Evolutionary conservation across 1,140 invertebrate species (phyloP).

Genomic region (Papilio xuthus): DNA sequence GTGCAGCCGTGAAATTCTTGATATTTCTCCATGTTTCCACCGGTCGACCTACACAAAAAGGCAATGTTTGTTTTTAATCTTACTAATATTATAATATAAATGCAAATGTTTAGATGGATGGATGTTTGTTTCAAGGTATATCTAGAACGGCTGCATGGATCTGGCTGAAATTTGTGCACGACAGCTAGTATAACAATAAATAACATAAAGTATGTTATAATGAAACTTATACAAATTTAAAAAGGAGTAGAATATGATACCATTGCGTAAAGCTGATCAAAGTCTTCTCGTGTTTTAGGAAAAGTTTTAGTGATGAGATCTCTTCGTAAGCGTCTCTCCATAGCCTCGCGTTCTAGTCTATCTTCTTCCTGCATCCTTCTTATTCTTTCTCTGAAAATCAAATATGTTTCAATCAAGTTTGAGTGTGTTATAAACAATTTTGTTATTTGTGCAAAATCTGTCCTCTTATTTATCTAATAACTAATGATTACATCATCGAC

Average conservation of each 20-base stretch:
- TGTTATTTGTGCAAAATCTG: background rate
- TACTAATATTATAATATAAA: too few relatives aligned
- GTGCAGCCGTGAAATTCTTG: slow-evolving; percentile 81
- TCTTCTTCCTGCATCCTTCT: slow-evolving; percentile 78
- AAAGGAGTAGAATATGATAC: slow-evolving; percentile 48
- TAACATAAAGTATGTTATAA: too few relatives aligned
- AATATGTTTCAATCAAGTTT: background rate
- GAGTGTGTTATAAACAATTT: background rate
- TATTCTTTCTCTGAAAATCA: slow-evolving; percentile 77
- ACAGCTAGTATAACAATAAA: too few relatives aligned
- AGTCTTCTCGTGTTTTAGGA: slow-evolving; percentile 84
- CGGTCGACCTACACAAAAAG: slow-evolving; percentile 79
- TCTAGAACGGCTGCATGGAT: too few relatives aligned
- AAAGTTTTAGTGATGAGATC: slow-evolving; percentile 83
- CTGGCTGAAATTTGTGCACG: too few relatives aligned
- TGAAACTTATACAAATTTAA: background rate
- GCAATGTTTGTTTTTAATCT: background rate
- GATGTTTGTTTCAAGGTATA: too few relatives aligned
- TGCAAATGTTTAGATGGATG: too few relatives aligned
- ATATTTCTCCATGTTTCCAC: slow-evolving; percentile 84
- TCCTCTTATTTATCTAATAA: background rate
- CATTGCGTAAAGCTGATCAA: slow-evolving; percentile 84
- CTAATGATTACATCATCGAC: too few relatives aligned
- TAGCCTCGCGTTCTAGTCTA: slow-evolving; percentile 72
- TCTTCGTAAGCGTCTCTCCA: slow-evolving; percentile 77